A percentile compares a stretch with the other conserved stretches of the same genome.
Conservation (phyloP, 2,113 vertebrate genomes). For the cattle (Bos taurus) region DNA sequence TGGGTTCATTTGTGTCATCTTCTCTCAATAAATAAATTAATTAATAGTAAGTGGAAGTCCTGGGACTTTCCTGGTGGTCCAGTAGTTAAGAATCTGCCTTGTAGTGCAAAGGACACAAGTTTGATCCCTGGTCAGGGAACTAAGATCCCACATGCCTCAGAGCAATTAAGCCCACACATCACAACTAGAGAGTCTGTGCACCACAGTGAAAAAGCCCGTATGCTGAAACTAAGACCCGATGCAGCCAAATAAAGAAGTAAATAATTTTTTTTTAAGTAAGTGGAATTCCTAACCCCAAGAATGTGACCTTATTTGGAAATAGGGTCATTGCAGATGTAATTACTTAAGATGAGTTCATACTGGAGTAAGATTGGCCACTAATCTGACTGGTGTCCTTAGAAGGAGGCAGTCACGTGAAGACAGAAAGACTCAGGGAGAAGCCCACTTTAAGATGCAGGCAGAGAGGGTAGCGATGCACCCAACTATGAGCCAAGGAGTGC, state of each 20-base stretch:
- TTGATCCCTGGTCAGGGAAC: not conserved
- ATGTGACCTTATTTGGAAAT: not conserved
- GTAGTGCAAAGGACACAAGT: not conserved
- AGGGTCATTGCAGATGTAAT: not conserved
- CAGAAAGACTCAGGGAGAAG: not conserved
- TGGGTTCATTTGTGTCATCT: not conserved
- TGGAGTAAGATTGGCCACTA: not conserved
- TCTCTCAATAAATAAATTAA: not conserved
- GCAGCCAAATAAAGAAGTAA: not conserved
- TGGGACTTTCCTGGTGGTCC: not conserved
- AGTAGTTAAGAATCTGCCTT: not conserved
- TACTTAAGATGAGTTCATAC: not conserved
- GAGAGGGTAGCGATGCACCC: not conserved
- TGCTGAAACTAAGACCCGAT: not conserved
- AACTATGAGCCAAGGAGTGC: not conserved
- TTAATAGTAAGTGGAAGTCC: not conserved
- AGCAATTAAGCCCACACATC: not conserved
- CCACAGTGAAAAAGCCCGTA: not conserved
- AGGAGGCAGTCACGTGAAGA: not conserved
- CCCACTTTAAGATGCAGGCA: not conserved
- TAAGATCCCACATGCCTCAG: not conserved
- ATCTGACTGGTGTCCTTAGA: not conserved
- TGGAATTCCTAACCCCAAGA: not conserved
- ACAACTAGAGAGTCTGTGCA: not conserved
- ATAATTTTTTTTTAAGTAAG: not conserved